These are phyloP conservation scores for Corythornis madagascariensis DNA, from an alignment of 2,113 vertebrate species.

Conservation along the genomic window DNA sequence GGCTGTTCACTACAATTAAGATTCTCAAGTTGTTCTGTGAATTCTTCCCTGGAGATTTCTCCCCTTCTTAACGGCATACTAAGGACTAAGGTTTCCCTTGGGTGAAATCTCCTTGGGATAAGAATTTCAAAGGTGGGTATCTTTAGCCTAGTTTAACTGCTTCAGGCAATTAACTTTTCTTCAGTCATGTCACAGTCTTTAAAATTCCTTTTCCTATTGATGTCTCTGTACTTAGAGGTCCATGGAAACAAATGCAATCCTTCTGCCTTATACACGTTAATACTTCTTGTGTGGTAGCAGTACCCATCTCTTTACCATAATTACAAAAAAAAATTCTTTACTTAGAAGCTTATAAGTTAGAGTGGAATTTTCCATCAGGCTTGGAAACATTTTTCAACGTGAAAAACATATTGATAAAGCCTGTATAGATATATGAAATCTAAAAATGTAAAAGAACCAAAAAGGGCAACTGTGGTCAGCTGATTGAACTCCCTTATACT, in stretches of 20 bases:
- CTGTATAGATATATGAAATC: background rate
- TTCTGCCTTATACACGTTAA: background rate
- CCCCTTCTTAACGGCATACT: background rate
- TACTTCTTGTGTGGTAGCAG: background rate
- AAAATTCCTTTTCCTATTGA: background rate
- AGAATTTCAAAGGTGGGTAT: background rate
- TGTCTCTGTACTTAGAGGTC: background rate
- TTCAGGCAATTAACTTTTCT: background rate
- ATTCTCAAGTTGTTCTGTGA: background rate
- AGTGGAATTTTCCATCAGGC: background rate
- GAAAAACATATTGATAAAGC: background rate
- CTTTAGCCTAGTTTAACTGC: background rate
- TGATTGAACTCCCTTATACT: background rate
- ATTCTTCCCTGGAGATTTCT: background rate
- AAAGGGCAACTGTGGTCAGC: background rate
- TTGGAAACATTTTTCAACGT: background rate
- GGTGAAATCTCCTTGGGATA: background rate
- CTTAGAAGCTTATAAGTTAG: background rate
- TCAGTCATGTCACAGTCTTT: background rate
- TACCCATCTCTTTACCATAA: background rate
- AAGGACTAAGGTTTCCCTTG: background rate
- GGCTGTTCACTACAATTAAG: slow-evolving; percentile 26
- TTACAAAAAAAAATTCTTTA: background rate
- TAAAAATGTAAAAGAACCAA: background rate
- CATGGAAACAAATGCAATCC: background rate